Evolutionary conservation across 2,888 invertebrate genomes (phyloP), one percentile per base, ranked within the genome.

Genomic region (Drosophila incognita): DNA sequence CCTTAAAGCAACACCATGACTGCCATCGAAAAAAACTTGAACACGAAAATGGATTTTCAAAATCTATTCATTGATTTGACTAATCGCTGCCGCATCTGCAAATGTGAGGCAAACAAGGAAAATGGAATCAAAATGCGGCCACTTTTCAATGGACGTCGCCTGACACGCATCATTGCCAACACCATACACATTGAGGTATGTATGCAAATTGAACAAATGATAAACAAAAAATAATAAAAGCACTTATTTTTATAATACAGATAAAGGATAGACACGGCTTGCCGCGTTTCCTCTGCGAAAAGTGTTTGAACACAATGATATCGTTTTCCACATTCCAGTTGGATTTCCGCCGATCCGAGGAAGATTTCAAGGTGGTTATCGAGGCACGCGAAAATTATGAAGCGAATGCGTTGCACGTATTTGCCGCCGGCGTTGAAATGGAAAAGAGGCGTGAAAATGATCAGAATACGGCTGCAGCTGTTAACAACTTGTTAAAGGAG

Each of bases 281-380:
- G 29, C 81, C 79, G 18, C 77, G 81, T 7, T 81, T 73, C 60
- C 31, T 79, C 24, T 79, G 79, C 40, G 65, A 73, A 7, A 69
- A 77, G 33, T 79, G 79, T 24, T 57, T 69, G 18, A 42, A 57
- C 8, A 15, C 69, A 4, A 35, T 79, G 2, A 67, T 66, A 74
- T 53, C 52, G 0, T 79, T 79, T 78, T 77, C 78, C 4, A 40
- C 11, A 6, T 79, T 79, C 24, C 81, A 77, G 77, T 51, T 81
- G 8, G 46, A 53, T 21, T 77, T 79, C 21, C 81, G 81, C 29
- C 78, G 81, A 8, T 81, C 79, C 36, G 79, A 79, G 36, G 81
- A 79, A 31, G 54, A 65, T 18, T 79, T 77, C 7, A 66, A 61
- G n/a, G 52, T 58, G 60, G 51, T 48, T 6, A 7, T 81, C 10